A percentile compares a stretch with the other conserved stretches of the same genome.
phyloP scores from a whole-genome alignment of 2,113 vertebrate genomes.

The Orientallactaga bullata region DNA sequence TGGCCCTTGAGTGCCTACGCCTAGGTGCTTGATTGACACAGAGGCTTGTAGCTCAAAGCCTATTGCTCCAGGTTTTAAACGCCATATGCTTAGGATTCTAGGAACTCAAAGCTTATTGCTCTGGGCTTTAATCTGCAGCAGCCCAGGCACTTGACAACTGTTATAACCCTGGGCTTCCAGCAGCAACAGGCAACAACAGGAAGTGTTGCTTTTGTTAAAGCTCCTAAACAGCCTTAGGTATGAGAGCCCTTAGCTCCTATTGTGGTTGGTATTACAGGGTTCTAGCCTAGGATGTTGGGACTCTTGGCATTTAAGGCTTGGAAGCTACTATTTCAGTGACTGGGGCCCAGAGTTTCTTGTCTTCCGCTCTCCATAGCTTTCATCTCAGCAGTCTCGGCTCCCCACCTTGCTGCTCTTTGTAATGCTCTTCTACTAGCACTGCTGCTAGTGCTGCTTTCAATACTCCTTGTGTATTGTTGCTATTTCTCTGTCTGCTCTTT shows the following conservation, averaged over 20 bases:
- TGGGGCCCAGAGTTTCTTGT: neutral
- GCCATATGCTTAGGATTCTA: neutral
- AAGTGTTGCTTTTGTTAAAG: neutral
- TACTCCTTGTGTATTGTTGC: neutral
- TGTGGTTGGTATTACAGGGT: neutral
- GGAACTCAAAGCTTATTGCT: neutral
- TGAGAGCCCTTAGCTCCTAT: neutral
- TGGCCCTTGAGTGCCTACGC: neutral
- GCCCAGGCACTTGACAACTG: neutral
- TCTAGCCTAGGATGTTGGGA: neutral
- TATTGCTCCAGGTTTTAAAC: neutral
- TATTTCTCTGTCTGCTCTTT: neutral
- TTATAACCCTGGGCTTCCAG: neutral
- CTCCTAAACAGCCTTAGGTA: neutral
- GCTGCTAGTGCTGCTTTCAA: neutral
- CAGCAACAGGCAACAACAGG: neutral
- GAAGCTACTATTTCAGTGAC: no score
- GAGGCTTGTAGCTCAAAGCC: neutral
- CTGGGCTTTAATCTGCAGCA: neutral
- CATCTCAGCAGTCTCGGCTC: neutral
- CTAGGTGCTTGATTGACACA: neutral
- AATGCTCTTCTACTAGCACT: neutral
- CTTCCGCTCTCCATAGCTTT: neutral
- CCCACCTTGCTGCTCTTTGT: neutral
- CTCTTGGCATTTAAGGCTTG: neutral